Evolutionary conservation across 2,888 invertebrate genomes (phyloP), one percentile per base, ranked within the genome.

Genomic region (Oxytorus armatus): DNA sequence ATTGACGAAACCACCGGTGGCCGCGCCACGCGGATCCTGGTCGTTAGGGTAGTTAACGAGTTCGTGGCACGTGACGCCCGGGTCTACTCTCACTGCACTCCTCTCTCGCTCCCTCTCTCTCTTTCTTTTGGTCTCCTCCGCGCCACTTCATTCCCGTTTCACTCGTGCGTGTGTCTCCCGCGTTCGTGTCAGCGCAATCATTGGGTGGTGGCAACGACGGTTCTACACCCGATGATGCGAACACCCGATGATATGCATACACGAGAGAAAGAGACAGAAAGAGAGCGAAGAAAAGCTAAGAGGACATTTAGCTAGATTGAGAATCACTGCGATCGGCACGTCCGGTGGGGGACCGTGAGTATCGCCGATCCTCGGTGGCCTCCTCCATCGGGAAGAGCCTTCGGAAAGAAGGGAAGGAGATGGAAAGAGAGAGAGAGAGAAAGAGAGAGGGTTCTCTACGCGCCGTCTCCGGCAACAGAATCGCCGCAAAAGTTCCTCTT

Each of bases 31-130:
- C 86, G 89, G 83, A 89, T 88, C 88, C 86, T 84, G 89, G 86
- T 89, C 88, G 89, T 89, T 89, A 89, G 89, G 89, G 88, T 85
- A 84, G 89, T 89, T 89, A 89, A 89, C 88, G 89, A 89, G 89
- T 89, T 86, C 84, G 85, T 86, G 89, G 89, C 89, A 89, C 89
- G 89, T 90, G 89, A 89, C 83, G 82, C 84, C 81, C 70, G 69
- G 82, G 53, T 74, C 53, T 73, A 55, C 79, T 76, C 72, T 59
- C 72, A 39, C 53, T 39, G 53, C 11, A 14, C 55, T 69, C 55
- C 3, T 29, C 69, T 44, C 33, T 51, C 75, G 63, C 55, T 42
- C 66, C 42, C 59, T 66, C 33, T 44, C 57, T 49, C 25, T 55
- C 23, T 73, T 11, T 63, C 61, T 42, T 25, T 65, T 7, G 14